Conservation (phyloP, 1,140 invertebrate genomes). For the Ceratoteleas bidentatus region DNA sequence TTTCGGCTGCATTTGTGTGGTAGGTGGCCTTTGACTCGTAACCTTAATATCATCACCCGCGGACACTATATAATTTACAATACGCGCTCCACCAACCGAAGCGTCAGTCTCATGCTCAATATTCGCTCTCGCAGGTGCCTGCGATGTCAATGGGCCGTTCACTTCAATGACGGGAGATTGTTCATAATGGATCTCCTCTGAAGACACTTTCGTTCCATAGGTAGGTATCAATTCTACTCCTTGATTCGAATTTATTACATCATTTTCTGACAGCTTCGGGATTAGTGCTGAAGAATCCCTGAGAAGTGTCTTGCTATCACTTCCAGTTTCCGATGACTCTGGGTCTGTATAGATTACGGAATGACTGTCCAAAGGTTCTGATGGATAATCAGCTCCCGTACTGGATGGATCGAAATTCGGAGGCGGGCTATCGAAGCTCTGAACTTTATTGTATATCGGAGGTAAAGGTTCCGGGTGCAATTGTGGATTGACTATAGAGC, state of each 20-base stretch:
- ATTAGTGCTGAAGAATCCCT: constrained; percentile 29
- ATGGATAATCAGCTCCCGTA: constrained; percentile 39
- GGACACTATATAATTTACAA: constrained; percentile 69
- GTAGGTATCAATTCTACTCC: constrained; percentile 43
- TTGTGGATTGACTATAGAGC: constrained; percentile 42
- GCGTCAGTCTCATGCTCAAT: constrained; percentile 30
- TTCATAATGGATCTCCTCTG: constrained; percentile 66
- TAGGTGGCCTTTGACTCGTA: constrained; percentile 21
- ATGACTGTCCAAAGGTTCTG: constrained; percentile 52
- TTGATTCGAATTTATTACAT: constrained; percentile 21
- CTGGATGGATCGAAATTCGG: constrained; percentile 34
- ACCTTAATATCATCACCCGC: constrained; percentile 29
- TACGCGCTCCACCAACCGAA: constrained; percentile 34
- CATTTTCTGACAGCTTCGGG: not conserved
- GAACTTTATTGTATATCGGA: constrained; percentile 67
- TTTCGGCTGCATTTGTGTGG: constrained; percentile 14
- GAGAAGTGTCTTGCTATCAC: constrained; percentile 32
- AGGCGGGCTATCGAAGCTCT: constrained; percentile 32
- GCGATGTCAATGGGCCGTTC: constrained; percentile 11
- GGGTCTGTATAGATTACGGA: constrained; percentile 47
- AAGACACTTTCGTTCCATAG: constrained; percentile 41
- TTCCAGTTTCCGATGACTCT: constrained; percentile 50
- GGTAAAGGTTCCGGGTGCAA: constrained; percentile 69
- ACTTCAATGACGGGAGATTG: constrained; percentile 70
- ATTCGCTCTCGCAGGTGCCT: constrained; percentile 9